phyloP scores from a whole-genome alignment of 2,888 invertebrate genomes.

The Psococerastis gibbosa region DNA sequence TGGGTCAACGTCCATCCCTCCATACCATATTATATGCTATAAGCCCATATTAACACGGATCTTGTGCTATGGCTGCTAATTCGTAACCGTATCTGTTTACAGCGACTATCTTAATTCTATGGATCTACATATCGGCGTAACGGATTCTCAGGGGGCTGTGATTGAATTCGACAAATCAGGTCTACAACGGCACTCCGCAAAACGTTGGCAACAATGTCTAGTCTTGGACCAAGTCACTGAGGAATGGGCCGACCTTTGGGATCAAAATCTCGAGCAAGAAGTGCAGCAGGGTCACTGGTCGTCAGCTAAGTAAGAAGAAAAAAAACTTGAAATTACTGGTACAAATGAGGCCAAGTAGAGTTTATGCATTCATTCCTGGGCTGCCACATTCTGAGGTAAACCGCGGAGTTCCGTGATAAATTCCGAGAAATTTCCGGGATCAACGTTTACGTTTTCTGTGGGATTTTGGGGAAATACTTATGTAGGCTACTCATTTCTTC shows the following conservation, averaged over 20 bases:
- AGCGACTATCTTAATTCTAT: conserved; percentile 66
- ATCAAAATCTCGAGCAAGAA: conserved; percentile 43
- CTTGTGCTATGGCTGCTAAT: conserved; percentile 9
- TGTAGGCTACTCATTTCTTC: no score
- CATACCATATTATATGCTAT: conserved; percentile 2
- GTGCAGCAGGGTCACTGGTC: conserved; percentile 26
- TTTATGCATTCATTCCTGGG: no score
- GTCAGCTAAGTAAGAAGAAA: no score
- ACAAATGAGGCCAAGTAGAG: no score
- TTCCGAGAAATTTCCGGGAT: no score
- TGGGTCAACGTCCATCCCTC: no score
- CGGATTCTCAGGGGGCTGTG: conserved; percentile 58
- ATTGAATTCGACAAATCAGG: conserved; percentile 74
- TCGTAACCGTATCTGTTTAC: no score
- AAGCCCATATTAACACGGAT: neutral
- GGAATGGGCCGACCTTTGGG: conserved; percentile 49
- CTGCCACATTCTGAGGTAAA: no score
- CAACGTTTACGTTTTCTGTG: no score
- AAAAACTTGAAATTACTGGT: no score
- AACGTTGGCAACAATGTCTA: conserved; percentile 30
- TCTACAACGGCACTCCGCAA: conserved; percentile 28
- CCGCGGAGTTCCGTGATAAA: no score
- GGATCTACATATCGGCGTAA: conserved; percentile 80
- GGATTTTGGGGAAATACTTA: no score
- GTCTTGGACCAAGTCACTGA: conserved; percentile 25